phyloP scores from a whole-genome alignment of 2,888 invertebrate species.

The Lissonota sp. region DNA sequence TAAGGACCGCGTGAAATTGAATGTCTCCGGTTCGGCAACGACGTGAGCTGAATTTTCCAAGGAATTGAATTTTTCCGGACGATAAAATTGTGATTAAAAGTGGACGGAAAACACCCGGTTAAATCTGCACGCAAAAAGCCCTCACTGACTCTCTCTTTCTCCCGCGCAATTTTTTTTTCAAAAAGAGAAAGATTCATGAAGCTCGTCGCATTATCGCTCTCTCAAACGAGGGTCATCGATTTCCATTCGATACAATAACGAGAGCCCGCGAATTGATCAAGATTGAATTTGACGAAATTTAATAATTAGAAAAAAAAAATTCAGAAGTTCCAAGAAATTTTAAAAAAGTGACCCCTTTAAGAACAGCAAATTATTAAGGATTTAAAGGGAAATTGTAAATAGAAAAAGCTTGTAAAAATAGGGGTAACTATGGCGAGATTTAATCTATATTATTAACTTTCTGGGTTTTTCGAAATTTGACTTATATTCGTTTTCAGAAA shows the following conservation, averaged over 20 bases:
- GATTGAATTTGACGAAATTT: slow-evolving; percentile 33
- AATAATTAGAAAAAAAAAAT: no score
- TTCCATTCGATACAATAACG: slow-evolving; percentile 34
- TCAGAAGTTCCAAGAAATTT: no score
- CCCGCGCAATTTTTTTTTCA: neutral
- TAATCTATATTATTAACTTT: no score
- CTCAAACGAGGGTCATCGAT: slow-evolving; percentile 31
- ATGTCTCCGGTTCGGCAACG: slow-evolving; percentile 64
- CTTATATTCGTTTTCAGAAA: no score
- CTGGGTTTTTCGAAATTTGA: no score
- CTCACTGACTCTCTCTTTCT: slow-evolving; percentile 8
- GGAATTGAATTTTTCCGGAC: slow-evolving; percentile 69
- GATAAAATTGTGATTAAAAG: slow-evolving; percentile 68
- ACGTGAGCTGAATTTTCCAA: slow-evolving; percentile 61
- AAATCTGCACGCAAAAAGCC: slow-evolving; percentile 8
- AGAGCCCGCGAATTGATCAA: slow-evolving; percentile 29
- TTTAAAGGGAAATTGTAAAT: no score
- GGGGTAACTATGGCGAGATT: no score
- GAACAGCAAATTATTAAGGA: no score
- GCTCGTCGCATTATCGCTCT: slow-evolving; percentile 42
- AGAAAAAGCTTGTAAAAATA: no score
- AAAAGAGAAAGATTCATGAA: slow-evolving; percentile 24
- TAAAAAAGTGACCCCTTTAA: no score
- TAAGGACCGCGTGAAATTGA: slow-evolving; percentile 68
- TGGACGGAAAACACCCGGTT: slow-evolving; percentile 53